Percentiles rank a stretch among this genome's conserved stretches.
These are phyloP conservation scores for Eristalis arbustorum DNA, from an alignment of 2,888 invertebrate genomes.

Conservation along the genomic window DNA sequence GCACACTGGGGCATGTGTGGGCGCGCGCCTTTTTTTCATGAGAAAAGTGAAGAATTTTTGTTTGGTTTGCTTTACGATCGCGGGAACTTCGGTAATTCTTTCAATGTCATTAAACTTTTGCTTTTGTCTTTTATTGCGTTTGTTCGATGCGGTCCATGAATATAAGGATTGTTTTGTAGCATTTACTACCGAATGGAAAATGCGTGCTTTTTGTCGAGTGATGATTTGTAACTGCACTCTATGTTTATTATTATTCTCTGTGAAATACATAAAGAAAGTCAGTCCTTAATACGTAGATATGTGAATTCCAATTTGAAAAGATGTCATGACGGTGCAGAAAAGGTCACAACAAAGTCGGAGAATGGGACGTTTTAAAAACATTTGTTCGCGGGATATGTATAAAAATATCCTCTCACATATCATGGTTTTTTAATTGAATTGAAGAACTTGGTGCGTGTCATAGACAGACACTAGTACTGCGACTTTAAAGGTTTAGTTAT, in stretches of 20 bases:
- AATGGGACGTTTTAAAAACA: no score
- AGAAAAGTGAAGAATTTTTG: background rate
- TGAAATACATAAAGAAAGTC: background rate
- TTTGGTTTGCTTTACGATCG: background rate
- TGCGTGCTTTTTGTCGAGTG: background rate
- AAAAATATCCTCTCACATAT: no score
- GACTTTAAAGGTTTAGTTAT: no score
- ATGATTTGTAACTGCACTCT: background rate
- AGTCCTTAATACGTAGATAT: background rate
- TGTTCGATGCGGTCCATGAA: background rate
- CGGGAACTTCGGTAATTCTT: background rate
- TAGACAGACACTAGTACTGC: no score
- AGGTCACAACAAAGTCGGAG: no score
- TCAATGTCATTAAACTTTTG: conserved; percentile 37
- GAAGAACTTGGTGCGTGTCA: no score
- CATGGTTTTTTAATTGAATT: no score
- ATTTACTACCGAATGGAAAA: background rate
- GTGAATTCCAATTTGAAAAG: background rate
- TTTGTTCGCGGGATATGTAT: no score
- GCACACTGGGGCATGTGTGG: conserved; percentile 12
- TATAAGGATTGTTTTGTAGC: background rate
- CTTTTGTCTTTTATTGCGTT: background rate
- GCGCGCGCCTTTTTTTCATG: background rate
- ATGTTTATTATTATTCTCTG: background rate
- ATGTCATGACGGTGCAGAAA: background rate